phyloP scores from a whole-genome alignment of 2,113 vertebrate genomes.

The Zootoca vivipara region DNA sequence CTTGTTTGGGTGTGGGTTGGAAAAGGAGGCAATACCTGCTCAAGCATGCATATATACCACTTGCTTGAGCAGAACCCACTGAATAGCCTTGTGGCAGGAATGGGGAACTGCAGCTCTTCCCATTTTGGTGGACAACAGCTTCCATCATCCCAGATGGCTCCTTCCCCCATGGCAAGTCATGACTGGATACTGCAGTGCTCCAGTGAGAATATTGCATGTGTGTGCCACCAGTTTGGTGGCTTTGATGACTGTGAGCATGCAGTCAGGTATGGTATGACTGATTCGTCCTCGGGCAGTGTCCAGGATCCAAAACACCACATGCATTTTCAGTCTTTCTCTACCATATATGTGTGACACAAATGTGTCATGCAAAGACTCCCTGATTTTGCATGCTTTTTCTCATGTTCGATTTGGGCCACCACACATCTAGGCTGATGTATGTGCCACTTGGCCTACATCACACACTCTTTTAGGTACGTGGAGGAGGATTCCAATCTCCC shows the following conservation, averaged over 20 bases:
- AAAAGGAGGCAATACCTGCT: background rate
- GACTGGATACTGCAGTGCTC: background rate
- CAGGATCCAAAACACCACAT: too few relatives aligned
- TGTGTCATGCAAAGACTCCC: too few relatives aligned
- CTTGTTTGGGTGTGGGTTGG: background rate
- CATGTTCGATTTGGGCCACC: background rate
- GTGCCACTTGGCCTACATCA: background rate
- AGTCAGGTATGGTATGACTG: background rate
- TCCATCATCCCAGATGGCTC: background rate
- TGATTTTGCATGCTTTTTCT: too few relatives aligned
- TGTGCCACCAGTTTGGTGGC: background rate
- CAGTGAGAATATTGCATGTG: background rate
- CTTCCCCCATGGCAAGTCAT: background rate
- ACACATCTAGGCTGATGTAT: background rate
- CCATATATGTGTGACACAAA: too few relatives aligned
- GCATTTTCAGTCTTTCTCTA: too few relatives aligned
- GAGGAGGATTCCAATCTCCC: background rate
- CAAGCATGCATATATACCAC: too few relatives aligned
- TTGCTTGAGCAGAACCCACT: background rate
- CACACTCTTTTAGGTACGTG: background rate
- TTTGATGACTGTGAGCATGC: background rate
- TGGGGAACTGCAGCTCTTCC: too few relatives aligned
- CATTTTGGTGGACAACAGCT: too few relatives aligned
- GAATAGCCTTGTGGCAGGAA: background rate
- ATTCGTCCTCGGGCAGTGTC: background rate